Evolutionary conservation across 2,797 vertebrate species (phyloP).

Genomic region (Lacerta bilineata): DNA sequence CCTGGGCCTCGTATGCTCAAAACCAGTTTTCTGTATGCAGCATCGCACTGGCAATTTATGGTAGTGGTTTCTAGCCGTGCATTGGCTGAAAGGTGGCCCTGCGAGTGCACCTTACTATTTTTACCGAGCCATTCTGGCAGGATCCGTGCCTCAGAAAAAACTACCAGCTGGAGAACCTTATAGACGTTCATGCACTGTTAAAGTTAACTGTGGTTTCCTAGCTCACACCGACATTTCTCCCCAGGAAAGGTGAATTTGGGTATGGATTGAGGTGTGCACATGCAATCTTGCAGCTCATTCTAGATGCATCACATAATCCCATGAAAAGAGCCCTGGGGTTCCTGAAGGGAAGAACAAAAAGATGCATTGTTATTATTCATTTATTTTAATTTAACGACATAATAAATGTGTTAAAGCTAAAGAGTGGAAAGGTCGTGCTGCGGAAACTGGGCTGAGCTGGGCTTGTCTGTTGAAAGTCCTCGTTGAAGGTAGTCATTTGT

Average conservation of each 20-base stretch:
- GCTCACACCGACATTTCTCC: not conserved
- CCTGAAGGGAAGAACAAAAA: not conserved
- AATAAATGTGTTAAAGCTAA: not conserved
- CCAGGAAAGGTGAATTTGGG: not conserved
- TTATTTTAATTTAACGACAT: not conserved
- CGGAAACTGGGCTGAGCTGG: not conserved
- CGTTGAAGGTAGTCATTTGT: not conserved
- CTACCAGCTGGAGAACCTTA: not conserved
- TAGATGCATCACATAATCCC: not conserved
- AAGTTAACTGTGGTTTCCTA: not conserved
- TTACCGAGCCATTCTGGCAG: not conserved
- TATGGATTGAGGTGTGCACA: not conserved
- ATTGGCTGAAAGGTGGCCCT: not conserved
- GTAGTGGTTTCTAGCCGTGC: not conserved
- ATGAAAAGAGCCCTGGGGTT: not conserved
- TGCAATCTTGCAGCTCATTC: too few relatives aligned
- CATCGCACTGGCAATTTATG: too few relatives aligned
- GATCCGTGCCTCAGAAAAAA: not conserved
- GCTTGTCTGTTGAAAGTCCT: slow-evolving; percentile 6
- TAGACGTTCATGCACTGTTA: not conserved
- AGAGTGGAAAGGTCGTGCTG: not conserved
- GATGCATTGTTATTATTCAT: not conserved
- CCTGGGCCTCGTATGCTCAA: not conserved
- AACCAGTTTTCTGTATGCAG: not conserved
- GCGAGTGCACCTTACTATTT: not conserved